Base-by-base conservation (phyloP, 2,113 vertebrate species). In the Gambusia affinis region DNA sequence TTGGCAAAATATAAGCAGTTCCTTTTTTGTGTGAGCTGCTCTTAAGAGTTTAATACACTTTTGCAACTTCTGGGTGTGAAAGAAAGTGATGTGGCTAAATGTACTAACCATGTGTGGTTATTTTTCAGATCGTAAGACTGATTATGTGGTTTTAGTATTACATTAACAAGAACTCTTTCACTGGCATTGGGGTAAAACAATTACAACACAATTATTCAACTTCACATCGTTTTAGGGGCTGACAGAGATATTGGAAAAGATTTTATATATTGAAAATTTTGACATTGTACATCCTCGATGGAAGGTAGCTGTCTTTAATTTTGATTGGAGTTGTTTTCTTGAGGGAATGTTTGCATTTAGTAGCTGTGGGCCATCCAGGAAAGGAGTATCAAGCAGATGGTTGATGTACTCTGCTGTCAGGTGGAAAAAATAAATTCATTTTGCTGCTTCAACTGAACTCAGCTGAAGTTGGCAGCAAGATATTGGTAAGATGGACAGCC, bases 51-150 rank as follows among this genome's bases (percentile, higher is more conserved):
- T 57, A 22, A 60, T 47, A 57, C 24, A 29, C 8, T 27, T 44
- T 39, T 39, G 29, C 19, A 30, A 7, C 29, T 4, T 63, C 66
- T n/a, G 19, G 67, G 71, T 35, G 71, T 3, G 44, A 74, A 69
- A 33, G 73, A 47, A 31, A 64, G 75, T 51, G 60, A 67, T 64
- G 51, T 75, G 57, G 51, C 33, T 64, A 28, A n/a, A 73, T 42
- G 42, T 42, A 30, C 70, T 24, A 29, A 51, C 44, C 63, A 42
- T 37, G 62, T 65, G 62, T 27, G 70, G n/a, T 35, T 60, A 33
- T 70, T 70, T 31, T 60, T 37, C 31, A 33, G 31, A 15, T 70
- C 54, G 35, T 57, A 8, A 15, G 51, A 28, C n/a, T 19, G 54
- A 70, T 69, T 69, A 69, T 24, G 10, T 57, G 51, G 51, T 57